Conservation (phyloP, 2,797 vertebrate genomes). For the Miopithecus talapoin region DNA sequence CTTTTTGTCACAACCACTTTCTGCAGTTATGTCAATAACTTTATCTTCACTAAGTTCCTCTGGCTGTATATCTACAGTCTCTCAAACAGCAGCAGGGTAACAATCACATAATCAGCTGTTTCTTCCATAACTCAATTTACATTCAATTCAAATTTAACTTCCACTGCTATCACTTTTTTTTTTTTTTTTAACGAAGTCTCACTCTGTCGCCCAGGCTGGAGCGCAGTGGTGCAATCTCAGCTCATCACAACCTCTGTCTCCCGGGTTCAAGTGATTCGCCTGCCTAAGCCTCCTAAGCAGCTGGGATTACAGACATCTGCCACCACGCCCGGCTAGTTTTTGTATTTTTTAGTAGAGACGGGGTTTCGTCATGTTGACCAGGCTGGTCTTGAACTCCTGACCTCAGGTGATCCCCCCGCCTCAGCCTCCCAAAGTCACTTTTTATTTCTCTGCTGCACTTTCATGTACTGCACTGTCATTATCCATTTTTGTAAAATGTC, state of each 20-base stretch:
- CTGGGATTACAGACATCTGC: too few relatives aligned
- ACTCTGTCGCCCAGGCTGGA: too few relatives aligned
- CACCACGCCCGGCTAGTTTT: too few relatives aligned
- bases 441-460: background rate
- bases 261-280: too few relatives aligned
- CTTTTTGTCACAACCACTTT: background rate
- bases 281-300: too few relatives aligned
- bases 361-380: too few relatives aligned
- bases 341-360: too few relatives aligned
- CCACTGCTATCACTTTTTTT: background rate
- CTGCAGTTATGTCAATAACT: background rate
- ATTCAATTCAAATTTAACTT: background rate
- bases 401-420: too few relatives aligned
- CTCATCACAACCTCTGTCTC: too few relatives aligned
- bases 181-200: too few relatives aligned
- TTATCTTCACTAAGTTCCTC: conserved; percentile 18
- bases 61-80: background rate
- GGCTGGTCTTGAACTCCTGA: too few relatives aligned
- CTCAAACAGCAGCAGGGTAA: background rate
- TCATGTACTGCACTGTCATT: background rate
- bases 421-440: background rate
- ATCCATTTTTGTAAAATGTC: background rate
- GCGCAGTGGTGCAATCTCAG: fast-evolving
- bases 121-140: background rate
- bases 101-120: background rate